Percentiles rank a stretch among this genome's conserved stretches.
Conservation (phyloP, 2,113 vertebrate species). For the Tor tambroides region DNA sequence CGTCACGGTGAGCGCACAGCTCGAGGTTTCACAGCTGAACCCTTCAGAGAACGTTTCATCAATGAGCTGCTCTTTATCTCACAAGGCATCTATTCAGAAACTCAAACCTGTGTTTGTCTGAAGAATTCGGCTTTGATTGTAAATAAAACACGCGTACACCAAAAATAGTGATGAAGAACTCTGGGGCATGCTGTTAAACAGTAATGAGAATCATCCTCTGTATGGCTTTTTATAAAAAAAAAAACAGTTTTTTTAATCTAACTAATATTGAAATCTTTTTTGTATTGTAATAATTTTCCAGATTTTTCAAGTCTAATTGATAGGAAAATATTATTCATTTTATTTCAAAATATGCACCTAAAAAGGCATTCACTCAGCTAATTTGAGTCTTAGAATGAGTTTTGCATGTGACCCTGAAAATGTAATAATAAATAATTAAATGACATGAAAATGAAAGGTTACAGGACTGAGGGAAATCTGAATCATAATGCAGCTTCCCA, state of each 20-base stretch:
- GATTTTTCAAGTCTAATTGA: background rate
- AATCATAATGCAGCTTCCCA: background rate
- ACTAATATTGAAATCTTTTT: background rate
- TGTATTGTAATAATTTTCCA: background rate
- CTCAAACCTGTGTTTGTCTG: background rate
- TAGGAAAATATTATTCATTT: background rate
- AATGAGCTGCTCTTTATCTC: background rate
- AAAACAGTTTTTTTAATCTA: background rate
- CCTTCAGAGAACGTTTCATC: background rate
- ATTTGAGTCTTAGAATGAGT: background rate
- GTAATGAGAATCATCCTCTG: background rate
- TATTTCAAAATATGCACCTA: background rate
- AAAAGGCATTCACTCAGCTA: background rate
- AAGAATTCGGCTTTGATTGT: background rate
- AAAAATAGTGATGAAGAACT: background rate
- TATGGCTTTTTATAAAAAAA: background rate
- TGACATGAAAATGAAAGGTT: conserved; percentile 12
- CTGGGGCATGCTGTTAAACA: background rate
- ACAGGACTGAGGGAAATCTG: background rate
- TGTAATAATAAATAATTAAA: background rate
- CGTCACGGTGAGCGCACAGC: background rate
- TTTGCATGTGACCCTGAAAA: background rate
- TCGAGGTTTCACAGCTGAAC: conserved; percentile 8
- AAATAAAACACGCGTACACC: background rate
- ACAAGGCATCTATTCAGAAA: background rate